Evolutionary conservation across 1,140 invertebrate genomes (phyloP), one percentile per base, ranked within the genome.

Genomic region (Polyergus mexicanus): DNA sequence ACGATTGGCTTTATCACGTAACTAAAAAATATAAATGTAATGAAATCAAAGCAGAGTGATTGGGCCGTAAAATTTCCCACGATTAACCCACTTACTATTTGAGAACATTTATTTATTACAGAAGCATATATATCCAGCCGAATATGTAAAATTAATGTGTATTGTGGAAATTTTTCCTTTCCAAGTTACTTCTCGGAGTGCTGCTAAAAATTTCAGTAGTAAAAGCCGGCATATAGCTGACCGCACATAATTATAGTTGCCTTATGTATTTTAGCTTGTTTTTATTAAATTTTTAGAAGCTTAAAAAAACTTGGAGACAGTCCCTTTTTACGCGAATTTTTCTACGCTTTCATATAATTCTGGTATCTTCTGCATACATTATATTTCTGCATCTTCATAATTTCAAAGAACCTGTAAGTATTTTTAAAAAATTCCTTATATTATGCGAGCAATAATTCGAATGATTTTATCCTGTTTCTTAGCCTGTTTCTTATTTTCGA

Each of bases 191-290:
- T 41, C 41, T 8, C 8, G 8, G 35, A 32, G 32, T 44, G n/a
- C 58, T 58, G 19, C 2, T 47, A 3, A 83, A 83, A 83, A 35
- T 83, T 83, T 72, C 25, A 83, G 38, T 1, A 35, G 66, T 41
- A 72, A 44, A 41, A 72, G 38, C 51, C 1, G 32, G 65, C 13
- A 22, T 35, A 72, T 41, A 47, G 28, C 38, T 35, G 66, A 19
- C 3, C 41, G 66, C 13, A 32, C 11, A 2, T n/a, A 83, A 74
- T 83, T 83, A 74, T 47, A 44, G 25, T n/a, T 56, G 16, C 22
- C 22, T 10, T 38, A 19, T 19, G 16, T 19, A 19, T n/a, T 44
- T n/a, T 44, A n/a, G 47, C 22, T 19, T 56, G 10, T 60, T 69
- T 54, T 16, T 32, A 8, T 1, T 74, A 32, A 72, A 72, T 44